Evolutionary conservation across 2,888 invertebrate species (phyloP).

Genomic region (Andrena praecox): DNA sequence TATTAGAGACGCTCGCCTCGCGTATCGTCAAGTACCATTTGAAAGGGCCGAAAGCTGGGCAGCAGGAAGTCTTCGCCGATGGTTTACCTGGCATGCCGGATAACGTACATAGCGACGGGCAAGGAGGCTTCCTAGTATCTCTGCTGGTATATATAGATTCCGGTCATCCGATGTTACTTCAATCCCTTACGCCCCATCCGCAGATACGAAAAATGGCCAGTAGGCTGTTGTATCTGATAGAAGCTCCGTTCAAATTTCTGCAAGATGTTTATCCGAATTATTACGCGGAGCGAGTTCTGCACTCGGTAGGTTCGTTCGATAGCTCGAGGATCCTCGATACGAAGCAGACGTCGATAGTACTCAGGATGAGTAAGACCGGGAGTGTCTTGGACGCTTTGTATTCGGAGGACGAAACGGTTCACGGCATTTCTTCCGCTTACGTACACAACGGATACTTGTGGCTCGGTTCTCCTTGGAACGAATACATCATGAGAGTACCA

Average conservation of each 20-base stretch:
- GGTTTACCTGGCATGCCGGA: slow-evolving; percentile 91
- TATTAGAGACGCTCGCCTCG: slow-evolving; percentile 89
- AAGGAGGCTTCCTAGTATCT: slow-evolving; percentile 89
- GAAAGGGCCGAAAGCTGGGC: slow-evolving; percentile 93
- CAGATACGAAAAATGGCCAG: slow-evolving; percentile 88
- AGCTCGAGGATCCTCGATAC: slow-evolving; percentile 26
- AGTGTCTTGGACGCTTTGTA: slow-evolving; percentile 90
- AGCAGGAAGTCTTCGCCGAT: slow-evolving; percentile 92
- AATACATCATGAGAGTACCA: slow-evolving; percentile 89
- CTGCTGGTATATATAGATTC: slow-evolving; percentile 87
- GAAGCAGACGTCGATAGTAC: slow-evolving; percentile 58
- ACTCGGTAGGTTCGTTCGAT: slow-evolving; percentile 83
- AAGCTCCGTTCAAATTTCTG: slow-evolving; percentile 88
- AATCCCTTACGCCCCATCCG: slow-evolving; percentile 88
- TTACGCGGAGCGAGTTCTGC: slow-evolving; percentile 87
- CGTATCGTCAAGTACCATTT: slow-evolving; percentile 92
- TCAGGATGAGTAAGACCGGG: slow-evolving; percentile 90
- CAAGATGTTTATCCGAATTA: slow-evolving; percentile 89
- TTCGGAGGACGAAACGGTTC: slow-evolving; percentile 87
- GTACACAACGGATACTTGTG: slow-evolving; percentile 89
- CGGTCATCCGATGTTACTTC: slow-evolving; percentile 86
- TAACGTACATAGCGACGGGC: slow-evolving; percentile 87
- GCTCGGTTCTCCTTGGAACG: slow-evolving; percentile 89
- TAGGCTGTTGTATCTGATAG: slow-evolving; percentile 87
- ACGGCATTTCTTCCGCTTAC: slow-evolving; percentile 88